These are phyloP conservation scores for Ceryle rudis DNA, from an alignment of 2,797 vertebrate species.

Conservation along the genomic window DNA sequence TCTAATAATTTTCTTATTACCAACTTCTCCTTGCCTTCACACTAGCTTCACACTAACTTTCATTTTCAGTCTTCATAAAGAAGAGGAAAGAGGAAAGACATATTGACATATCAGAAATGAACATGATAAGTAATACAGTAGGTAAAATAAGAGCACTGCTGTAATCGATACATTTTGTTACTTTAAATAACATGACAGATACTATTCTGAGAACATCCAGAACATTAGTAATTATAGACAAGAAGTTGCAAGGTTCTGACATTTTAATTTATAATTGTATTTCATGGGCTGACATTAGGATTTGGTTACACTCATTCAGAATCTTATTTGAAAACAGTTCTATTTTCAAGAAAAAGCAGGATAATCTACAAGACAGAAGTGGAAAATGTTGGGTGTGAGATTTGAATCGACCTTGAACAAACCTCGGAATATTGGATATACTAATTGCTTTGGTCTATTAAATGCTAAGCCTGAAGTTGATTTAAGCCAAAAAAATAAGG, in stretches of 20 bases:
- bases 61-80: background rate
- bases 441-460: background rate
- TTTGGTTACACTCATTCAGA: background rate
- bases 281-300: background rate
- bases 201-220: background rate
- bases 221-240: background rate
- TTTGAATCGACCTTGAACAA: background rate
- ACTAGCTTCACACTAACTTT: background rate
- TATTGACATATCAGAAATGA: background rate
- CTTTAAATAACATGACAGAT: background rate
- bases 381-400: background rate
- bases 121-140: background rate
- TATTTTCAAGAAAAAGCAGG: background rate
- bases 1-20: constrained; percentile 40
- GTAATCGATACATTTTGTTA: background rate
- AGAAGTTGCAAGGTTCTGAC: background rate
- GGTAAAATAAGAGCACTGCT: background rate
- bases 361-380: background rate
- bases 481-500: background rate
- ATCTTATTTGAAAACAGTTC: background rate
- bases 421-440: background rate
- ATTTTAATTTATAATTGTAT: background rate
- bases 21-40: background rate
- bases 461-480: background rate
- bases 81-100: background rate